phyloP scores from a whole-genome alignment of 1,140 invertebrate genomes.

The Epicauta chinensis region DNA sequence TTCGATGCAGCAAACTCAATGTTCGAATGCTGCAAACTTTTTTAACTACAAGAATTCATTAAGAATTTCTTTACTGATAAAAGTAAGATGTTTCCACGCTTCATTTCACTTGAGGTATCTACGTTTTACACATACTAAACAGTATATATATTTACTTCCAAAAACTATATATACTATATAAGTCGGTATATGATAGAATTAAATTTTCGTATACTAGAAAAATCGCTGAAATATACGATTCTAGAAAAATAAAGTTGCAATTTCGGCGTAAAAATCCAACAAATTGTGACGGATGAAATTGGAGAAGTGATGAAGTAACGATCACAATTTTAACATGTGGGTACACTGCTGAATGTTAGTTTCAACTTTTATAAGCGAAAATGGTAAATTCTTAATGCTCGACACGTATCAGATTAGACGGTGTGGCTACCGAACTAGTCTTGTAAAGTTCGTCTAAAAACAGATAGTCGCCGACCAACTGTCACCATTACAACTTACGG shows the following conservation, averaged over 20 bases:
- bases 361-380: too few relatives aligned
- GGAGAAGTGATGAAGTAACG: constrained; percentile 7
- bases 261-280: neutral
- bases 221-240: neutral
- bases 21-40: constrained; percentile 40
- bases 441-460: constrained; percentile 1
- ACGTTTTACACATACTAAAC: constrained; percentile 39
- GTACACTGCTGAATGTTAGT: neutral
- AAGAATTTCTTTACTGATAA: constrained; percentile 41
- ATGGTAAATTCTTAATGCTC: constrained; percentile 14
- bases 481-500: neutral
- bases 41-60: constrained; percentile 44
- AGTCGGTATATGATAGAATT: neutral
- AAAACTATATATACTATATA: constrained; percentile 22
- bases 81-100: constrained; percentile 42
- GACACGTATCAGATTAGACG: constrained; percentile 29
- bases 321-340: constrained; percentile 7
- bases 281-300: constrained; percentile 1
- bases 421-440: constrained; percentile 18
- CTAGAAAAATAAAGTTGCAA: neutral
- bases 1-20: constrained; percentile 37
- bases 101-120: constrained; percentile 41
- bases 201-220: constrained; percentile 1
- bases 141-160: constrained; percentile 23
- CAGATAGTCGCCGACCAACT: neutral